Evolutionary conservation across 1,140 invertebrate species (phyloP), one percentile per base, ranked within the genome.

Genomic region (Halyomorpha halys): DNA sequence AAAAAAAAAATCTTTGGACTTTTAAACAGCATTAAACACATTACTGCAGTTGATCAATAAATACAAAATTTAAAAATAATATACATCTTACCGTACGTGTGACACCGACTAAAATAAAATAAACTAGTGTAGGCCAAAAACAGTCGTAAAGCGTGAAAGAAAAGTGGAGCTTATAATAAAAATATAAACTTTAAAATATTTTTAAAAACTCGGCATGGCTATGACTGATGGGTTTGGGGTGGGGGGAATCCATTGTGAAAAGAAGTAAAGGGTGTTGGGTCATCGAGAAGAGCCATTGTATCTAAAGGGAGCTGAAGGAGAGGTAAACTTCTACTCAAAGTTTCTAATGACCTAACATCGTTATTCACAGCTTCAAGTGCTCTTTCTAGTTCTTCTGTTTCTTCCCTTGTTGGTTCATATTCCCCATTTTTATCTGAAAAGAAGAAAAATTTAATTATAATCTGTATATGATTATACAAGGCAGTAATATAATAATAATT

Each of bases 371-470:
- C 87, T 69, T 90, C 89, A 51, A 92, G 74, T 11, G 88, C 89
- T 56, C 89, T 81, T 73, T 90, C 88, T 68, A 91, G 74, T 72
- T 91, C 89, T 69, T 90, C 89, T 44, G 86, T 86, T 73, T 91
- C 89, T 71, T 88, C 88, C 69, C 86, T 82, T 34, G 85, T 80
- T 1, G 85, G 82, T 71, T 84, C 81, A 71, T 84, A 85, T 68
- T 83, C 82, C 8, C 83, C 82, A 65, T 85, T 84, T 70, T 84
- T 83, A 72, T 86, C 84, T 74, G 16, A 39, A 60, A 44, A 60
- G 34, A 44, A 59, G 23, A 25, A 15, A 59, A 27, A 59, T 59
- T 8, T 16, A 5, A 13, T 16, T 5, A 56, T 15, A 56, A 56
- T 56, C 5, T 15, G 19, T 19, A 13, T 21, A 6, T n/a, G 3